Base-by-base conservation (phyloP, 1,140 invertebrate species). In the Rhopalosiphum padi region DNA sequence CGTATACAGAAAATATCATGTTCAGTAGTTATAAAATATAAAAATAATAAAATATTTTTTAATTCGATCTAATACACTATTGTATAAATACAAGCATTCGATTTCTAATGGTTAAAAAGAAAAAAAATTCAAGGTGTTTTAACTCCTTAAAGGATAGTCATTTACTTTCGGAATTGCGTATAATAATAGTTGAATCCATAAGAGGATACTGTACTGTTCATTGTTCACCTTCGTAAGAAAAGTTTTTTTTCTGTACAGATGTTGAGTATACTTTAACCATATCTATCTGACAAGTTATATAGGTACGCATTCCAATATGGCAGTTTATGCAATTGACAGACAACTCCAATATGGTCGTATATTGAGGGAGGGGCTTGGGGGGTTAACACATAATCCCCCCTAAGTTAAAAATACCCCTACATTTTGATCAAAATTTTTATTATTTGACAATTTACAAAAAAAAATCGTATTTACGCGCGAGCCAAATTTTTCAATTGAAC, bases 201-300 rank as follows among this genome's bases (percentile, higher is more conserved):
- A 60, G 89, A 60, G 89, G 89, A 90, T 68, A 90, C 35, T n/a
- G 43, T 87, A n/a, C 30, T n/a, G 37, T 90, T 43, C 60, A 90
- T 90, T 90, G 89, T 90, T 90, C 53, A 30, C 89, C 89, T 90
- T 68, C 89, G 89, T 43, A 68, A 55, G 51, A 60, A 68, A 90
- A 68, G 53, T 68, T n/a, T 90, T 90, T 90, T 89, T 37, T 55
- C 30, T 89, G 37, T 53, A 89, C 51, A 55, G n/a, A 55, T 35
- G n/a, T 41, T 55, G n/a, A 60, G 35, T 90, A 60, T 60, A 89
- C 48, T 37, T 41, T 90, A 90, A 90, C 89, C 89, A 90, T 90
- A 90, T 90, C 41, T 90, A 90, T 68, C 89, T 68, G 55, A 90
- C 89, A 55, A 90, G 89, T 90, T 90, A 90, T 90, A 55, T 88